Percentiles rank a stretch among this genome's conserved stretches.
Evolutionary conservation across 2,113 vertebrate species (phyloP).

Genomic region (Morone chrysops): DNA sequence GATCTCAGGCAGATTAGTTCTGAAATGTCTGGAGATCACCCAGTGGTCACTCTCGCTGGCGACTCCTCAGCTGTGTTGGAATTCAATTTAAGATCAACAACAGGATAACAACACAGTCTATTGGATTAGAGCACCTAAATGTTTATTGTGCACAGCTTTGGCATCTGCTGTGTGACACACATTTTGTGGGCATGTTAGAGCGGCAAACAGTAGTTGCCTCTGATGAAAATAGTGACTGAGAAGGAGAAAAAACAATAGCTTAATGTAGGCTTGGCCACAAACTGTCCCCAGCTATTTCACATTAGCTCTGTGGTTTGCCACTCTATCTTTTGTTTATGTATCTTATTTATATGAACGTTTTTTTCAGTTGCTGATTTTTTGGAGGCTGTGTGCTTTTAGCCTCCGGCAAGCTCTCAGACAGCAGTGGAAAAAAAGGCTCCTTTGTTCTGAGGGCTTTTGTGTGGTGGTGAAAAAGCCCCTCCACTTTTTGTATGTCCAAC

Average conservation of each 20-base stretch:
- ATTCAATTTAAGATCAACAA: conserved; percentile 73
- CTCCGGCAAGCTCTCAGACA: conserved; percentile 48
- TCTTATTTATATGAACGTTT: conserved; percentile 55
- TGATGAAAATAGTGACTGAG: conserved; percentile 26
- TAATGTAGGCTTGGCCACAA: conserved; percentile 22
- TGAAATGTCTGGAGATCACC: conserved; percentile 73
- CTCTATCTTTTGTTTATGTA: conserved; percentile 55
- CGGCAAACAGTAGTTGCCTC: conserved; percentile 21
- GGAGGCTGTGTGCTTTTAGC: conserved; percentile 42
- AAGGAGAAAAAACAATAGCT: conserved; percentile 37
- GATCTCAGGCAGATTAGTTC: conserved; percentile 69
- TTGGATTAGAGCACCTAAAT: conserved; percentile 63
- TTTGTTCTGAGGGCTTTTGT: conserved; percentile 71
- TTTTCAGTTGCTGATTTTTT: conserved; percentile 21
- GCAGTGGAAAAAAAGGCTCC: conserved; percentile 19
- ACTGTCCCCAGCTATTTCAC: conserved; percentile 40
- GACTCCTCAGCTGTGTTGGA: conserved; percentile 63
- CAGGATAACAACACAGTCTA: conserved; percentile 54
- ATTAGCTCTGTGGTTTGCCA: conserved; percentile 25
- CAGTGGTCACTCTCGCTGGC: conserved; percentile 59
- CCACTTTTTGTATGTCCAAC: conserved; percentile 61
- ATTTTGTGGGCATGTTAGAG: conserved; percentile 25
- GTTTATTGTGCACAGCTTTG: conserved; percentile 42
- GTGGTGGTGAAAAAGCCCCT: conserved; percentile 49
- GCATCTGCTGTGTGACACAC: conserved; percentile 44